Evolutionary conservation across 2,797 vertebrate genomes (phyloP).

Genomic region (Pelochelys cantorii): DNA sequence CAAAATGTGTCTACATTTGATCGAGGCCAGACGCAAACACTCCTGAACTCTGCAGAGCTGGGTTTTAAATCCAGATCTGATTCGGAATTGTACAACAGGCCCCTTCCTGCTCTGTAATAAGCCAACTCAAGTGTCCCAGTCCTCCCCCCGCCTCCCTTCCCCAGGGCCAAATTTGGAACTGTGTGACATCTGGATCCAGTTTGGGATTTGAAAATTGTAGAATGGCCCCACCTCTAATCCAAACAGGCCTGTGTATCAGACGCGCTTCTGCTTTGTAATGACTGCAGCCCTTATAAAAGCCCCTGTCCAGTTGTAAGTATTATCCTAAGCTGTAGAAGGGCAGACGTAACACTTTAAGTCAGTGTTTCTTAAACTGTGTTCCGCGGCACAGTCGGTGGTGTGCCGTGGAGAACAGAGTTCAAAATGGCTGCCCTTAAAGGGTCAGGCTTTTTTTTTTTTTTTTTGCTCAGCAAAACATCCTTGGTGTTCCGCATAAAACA

Average conservation of each 20-base stretch:
- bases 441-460: too few relatives aligned
- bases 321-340: not conserved
- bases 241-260: not conserved
- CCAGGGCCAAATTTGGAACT: too few relatives aligned
- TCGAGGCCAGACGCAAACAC: too few relatives aligned
- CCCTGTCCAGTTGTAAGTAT: not conserved
- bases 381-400: too few relatives aligned
- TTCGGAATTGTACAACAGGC: not conserved
- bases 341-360: too few relatives aligned
- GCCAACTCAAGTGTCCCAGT: not conserved
- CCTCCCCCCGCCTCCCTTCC: too few relatives aligned
- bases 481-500: too few relatives aligned
- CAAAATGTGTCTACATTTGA: not conserved
- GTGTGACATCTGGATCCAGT: not conserved
- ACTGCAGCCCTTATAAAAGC: accelerated
- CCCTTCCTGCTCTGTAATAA: not conserved
- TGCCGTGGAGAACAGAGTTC: too few relatives aligned
- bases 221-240: accelerated
- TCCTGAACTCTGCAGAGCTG: not conserved
- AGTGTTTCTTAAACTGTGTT: too few relatives aligned
- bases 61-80: not conserved
- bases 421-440: too few relatives aligned
- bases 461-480: too few relatives aligned
- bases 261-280: not conserved
- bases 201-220: too few relatives aligned